Evolutionary conservation across 2,797 vertebrate genomes (phyloP).

Genomic region (Ceyx erithaca): DNA sequence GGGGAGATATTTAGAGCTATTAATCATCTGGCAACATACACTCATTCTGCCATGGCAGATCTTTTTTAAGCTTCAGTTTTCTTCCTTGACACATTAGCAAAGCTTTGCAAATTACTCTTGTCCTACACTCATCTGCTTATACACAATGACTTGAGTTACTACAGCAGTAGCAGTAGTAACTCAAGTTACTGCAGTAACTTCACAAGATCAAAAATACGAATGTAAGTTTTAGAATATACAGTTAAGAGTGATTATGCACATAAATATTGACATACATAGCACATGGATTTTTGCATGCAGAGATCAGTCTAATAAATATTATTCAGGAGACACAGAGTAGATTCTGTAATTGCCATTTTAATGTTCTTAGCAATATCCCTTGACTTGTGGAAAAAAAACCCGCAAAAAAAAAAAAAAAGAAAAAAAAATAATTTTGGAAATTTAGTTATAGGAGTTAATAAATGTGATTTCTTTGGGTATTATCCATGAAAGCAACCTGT

Average conservation of each 20-base stretch:
- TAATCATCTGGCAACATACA: neutral
- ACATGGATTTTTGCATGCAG: neutral
- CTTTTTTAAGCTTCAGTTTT: neutral
- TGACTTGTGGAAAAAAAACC: neutral
- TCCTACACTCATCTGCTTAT: neutral
- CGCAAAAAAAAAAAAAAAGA: neutral
- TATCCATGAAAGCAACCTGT: neutral
- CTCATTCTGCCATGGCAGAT: neutral
- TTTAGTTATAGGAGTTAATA: accelerated
- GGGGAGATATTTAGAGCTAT: neutral
- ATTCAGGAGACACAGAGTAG: neutral
- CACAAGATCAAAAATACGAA: neutral
- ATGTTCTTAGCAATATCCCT: neutral
- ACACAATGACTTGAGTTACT: neutral
- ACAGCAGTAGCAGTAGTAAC: neutral
- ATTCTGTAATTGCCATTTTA: neutral
- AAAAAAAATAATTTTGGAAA: neutral
- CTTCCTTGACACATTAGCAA: conserved; percentile 6
- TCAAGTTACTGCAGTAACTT: neutral
- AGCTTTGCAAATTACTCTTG: neutral
- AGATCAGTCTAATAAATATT: neutral
- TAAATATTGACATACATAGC: neutral
- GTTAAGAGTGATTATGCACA: neutral
- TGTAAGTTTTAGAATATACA: neutral
- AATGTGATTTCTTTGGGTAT: neutral